phyloP scores from a whole-genome alignment of 2,113 vertebrate species.

The Nothoprocta perdicaria region DNA sequence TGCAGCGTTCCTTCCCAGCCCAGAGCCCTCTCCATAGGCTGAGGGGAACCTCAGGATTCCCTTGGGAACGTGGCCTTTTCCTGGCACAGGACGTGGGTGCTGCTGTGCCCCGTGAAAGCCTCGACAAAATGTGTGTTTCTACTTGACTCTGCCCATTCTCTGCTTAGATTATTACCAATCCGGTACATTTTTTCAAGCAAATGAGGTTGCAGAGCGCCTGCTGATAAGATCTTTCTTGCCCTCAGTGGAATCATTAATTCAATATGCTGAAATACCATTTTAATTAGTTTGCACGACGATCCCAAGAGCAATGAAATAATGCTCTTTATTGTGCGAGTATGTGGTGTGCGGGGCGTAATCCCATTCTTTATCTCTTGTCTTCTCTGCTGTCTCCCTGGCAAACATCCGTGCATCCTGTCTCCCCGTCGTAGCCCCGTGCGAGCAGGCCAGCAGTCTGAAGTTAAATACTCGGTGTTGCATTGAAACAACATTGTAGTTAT shows the following conservation, averaged over 20 bases:
- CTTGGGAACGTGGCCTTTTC: rapidly evolving
- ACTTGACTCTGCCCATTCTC: slow-evolving; percentile 3
- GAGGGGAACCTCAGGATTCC: background rate
- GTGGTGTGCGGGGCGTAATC: background rate
- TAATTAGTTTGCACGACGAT: slow-evolving; percentile 49
- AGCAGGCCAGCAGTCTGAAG: background rate
- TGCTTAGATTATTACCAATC: slow-evolving; percentile 22
- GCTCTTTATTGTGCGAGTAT: slow-evolving; percentile 26
- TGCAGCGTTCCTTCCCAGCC: background rate
- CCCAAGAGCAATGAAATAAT: slow-evolving; percentile 55
- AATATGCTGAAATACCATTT: slow-evolving; percentile 32
- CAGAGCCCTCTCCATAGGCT: background rate
- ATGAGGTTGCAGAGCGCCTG: slow-evolving; percentile 1
- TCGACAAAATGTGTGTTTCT: background rate
- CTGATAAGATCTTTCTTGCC: slow-evolving; percentile 61
- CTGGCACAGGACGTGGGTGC: rapidly evolving
- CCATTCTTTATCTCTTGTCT: slow-evolving; percentile 54
- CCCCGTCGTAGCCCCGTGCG: background rate
- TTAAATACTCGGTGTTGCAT: background rate
- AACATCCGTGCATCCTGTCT: slow-evolving; percentile 43
- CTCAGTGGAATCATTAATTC: slow-evolving; percentile 63
- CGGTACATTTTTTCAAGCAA: background rate
- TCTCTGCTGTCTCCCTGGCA: slow-evolving; percentile 45
- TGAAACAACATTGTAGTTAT: background rate
- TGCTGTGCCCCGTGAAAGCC: background rate